phyloP scores from a whole-genome alignment of 2,888 invertebrate species.

The Beris morrisii region DNA sequence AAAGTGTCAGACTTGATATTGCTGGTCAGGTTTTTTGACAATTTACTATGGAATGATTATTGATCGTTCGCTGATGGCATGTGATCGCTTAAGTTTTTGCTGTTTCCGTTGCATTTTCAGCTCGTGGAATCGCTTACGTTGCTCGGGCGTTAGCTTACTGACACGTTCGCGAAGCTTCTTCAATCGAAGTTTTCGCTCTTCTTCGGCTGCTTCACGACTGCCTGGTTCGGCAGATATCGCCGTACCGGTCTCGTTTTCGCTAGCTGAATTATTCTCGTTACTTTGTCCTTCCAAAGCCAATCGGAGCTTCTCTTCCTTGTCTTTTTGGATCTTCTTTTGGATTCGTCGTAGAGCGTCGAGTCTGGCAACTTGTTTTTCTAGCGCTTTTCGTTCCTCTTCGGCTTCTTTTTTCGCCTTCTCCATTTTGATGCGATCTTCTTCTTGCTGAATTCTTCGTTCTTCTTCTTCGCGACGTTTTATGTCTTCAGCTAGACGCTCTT shows the following conservation, averaged over 20 bases:
- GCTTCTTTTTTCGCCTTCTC: conserved; percentile 44
- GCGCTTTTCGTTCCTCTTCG: conserved; percentile 33
- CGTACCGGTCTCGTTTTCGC: conserved; percentile 32
- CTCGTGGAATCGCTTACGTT: conserved; percentile 49
- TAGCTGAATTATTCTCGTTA: conserved; percentile 42
- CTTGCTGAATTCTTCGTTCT: conserved; percentile 49
- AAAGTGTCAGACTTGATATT: background rate
- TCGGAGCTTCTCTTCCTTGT: conserved; percentile 39
- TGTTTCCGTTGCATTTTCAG: conserved; percentile 48
- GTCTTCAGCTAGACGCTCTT: conserved; percentile 47
- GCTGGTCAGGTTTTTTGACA: background rate
- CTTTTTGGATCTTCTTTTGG: conserved; percentile 37
- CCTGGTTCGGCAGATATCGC: background rate
- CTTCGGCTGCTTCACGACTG: conserved; percentile 6
- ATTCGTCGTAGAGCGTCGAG: conserved; percentile 33
- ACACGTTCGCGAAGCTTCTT: conserved; percentile 47
- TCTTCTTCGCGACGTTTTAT: conserved; percentile 44
- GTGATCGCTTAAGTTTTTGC: conserved; percentile 36
- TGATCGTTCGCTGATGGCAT: conserved; percentile 36
- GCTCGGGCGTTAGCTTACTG: conserved; percentile 48
- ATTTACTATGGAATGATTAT: conserved; percentile 40
- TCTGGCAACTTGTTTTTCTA: conserved; percentile 31
- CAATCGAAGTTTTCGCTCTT: conserved; percentile 18
- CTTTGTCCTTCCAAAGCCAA: conserved; percentile 44
- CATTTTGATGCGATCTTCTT: conserved; percentile 45